Evolutionary conservation across 2,888 invertebrate genomes (phyloP).

Genomic region (Cyclophora albipunctata): DNA sequence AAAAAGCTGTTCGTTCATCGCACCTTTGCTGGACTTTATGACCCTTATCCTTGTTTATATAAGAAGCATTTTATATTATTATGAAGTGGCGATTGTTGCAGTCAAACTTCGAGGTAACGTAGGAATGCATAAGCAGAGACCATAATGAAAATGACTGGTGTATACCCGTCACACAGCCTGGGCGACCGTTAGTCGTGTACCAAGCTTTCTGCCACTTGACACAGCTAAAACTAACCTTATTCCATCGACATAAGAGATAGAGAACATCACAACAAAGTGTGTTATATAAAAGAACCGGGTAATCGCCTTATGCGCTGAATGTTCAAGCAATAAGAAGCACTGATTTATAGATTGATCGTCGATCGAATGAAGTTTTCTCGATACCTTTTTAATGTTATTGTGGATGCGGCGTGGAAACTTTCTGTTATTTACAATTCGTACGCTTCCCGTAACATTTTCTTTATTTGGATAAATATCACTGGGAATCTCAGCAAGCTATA

Average conservation of each 20-base stretch:
- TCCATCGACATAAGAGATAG: constrained; percentile 21
- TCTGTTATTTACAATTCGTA: no score
- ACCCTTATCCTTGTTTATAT: constrained; percentile 2
- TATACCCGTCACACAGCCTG: constrained; percentile 42
- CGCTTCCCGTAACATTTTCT: no score
- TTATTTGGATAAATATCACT: no score
- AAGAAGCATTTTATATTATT: constrained; percentile 1
- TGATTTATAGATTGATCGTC: constrained; percentile 32
- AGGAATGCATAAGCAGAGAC: constrained; percentile 41
- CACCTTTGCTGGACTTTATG: neutral
- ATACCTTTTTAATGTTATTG: constrained; percentile 6
- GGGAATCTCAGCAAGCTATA: no score
- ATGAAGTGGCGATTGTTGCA: neutral
- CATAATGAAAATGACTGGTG: constrained; percentile 48
- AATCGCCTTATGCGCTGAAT: constrained; percentile 23
- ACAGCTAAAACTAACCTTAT: constrained; percentile 26
- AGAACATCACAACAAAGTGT: constrained; percentile 15
- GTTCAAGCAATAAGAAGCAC: constrained; percentile 19
- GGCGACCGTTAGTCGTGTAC: constrained; percentile 43
- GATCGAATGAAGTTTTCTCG: constrained; percentile 20
- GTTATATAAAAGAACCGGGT: constrained; percentile 17
- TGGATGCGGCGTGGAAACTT: no score
- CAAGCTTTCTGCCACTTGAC: constrained; percentile 7
- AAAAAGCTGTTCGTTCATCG: neutral
- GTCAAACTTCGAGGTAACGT: constrained; percentile 10